These are phyloP conservation scores for Dryomyza anilis DNA, from an alignment of 2,888 invertebrate genomes.

Conservation along the genomic window DNA sequence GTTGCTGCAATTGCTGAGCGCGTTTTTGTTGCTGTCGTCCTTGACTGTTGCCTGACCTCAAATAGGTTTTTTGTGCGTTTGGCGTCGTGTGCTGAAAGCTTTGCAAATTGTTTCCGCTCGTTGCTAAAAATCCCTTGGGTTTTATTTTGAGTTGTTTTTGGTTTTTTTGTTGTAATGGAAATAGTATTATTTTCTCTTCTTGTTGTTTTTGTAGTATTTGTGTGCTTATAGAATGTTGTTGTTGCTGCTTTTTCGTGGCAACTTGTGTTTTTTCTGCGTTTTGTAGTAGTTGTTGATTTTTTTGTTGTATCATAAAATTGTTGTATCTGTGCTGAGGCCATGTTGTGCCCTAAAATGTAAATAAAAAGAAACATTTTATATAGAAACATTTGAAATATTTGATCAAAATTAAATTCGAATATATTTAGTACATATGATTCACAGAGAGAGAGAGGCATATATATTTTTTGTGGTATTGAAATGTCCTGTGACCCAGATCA, in stretches of 20 bases:
- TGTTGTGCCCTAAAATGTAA: slow-evolving; percentile 59
- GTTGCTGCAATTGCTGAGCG: slow-evolving; percentile 18
- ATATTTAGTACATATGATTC: no score
- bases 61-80: slow-evolving; percentile 14
- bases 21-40: slow-evolving; percentile 11
- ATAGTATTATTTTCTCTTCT: slow-evolving; percentile 32
- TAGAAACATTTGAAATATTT: no score
- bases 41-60: background rate
- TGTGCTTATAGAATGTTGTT: slow-evolving; percentile 38
- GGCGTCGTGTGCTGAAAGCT: slow-evolving; percentile 38
- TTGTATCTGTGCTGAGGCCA: slow-evolving; percentile 62
- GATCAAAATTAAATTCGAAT: no score
- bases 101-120: slow-evolving; percentile 51
- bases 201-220: slow-evolving; percentile 24
- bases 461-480: no score
- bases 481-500: no score
- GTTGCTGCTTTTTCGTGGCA: slow-evolving; percentile 25
- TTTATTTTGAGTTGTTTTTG: slow-evolving; percentile 28
- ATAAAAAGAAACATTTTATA: slow-evolving; percentile 19
- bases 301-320: slow-evolving; percentile 58
- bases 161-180: slow-evolving; percentile 29
- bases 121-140: slow-evolving; percentile 26
- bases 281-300: slow-evolving; percentile 46
- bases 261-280: slow-evolving; percentile 25
- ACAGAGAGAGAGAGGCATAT: no score